Conservation (phyloP, 2,797 vertebrate genomes). For the Aulostomus chinensis region DNA sequence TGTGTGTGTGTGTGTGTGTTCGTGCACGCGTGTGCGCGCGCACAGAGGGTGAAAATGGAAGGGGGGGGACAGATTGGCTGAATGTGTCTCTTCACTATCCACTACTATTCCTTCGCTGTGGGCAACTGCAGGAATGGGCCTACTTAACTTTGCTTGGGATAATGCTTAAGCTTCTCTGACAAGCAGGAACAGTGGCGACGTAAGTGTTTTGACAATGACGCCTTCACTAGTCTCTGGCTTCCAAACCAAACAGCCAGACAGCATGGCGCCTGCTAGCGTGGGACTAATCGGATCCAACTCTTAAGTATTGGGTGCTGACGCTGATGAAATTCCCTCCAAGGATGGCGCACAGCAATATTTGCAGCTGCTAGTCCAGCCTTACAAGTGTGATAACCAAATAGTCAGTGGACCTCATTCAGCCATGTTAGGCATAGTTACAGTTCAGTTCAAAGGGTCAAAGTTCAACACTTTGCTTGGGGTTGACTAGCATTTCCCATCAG, state of each 20-base stretch:
- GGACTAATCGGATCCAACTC: too few relatives aligned
- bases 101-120: constrained; percentile 52
- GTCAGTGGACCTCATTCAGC: too few relatives aligned
- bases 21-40: neutral
- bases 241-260: constrained; percentile 49
- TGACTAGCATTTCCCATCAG: too few relatives aligned
- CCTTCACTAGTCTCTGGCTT: constrained; percentile 51
- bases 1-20: neutral
- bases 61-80: neutral
- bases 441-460: too few relatives aligned
- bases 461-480: too few relatives aligned
- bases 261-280: neutral
- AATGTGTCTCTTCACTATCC: constrained; percentile 50
- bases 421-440: too few relatives aligned
- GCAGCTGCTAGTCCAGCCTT: too few relatives aligned
- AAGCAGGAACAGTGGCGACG: constrained; percentile 47
- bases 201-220: constrained; percentile 64
- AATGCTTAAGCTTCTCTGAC: constrained; percentile 62
- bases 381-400: too few relatives aligned
- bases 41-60: neutral
- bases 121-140: constrained; percentile 48
- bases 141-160: constrained; percentile 58
- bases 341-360: too few relatives aligned
- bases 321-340: too few relatives aligned
- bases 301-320: too few relatives aligned